Evolutionary conservation across 2,888 invertebrate species (phyloP), one percentile per base, ranked within the genome.

Genomic region (Trissoscelio sp.): DNA sequence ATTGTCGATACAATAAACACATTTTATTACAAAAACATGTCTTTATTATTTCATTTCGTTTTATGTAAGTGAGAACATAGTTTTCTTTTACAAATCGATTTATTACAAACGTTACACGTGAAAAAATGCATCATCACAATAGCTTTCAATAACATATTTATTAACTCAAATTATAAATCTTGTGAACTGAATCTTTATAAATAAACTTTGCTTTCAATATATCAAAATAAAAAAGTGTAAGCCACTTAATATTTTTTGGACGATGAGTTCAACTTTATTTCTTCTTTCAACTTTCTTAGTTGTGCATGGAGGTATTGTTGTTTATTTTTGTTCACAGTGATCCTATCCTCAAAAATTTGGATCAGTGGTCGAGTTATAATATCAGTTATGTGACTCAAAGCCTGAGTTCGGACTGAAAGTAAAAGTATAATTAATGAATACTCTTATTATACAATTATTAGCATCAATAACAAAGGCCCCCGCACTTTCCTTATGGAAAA

Each of bases 331-430:
- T 90, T 91, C 70, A 86, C 79, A 51, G 83, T 83, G 83, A 90
- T 83, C 73, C 91, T 89, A 42, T 89, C 86, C 44, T 90, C 88
- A 20, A 92, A 85, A 5, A 87, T 89, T 79, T 89, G 88, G 48
- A 92, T 82, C 67, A 92, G 82, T 12, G 92, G 92, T 46, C 88
- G 89, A 6, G 91, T 90, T 34, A 92, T 88, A 14, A 90, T 89
- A 66, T 92, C 91, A 5, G 90, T 91, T 75, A 92, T 91, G 79
- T 93, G 93, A 75, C 92, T 91, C 80, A 93, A 85, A n/a, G 93
- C 92, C 83, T 92, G 92, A 7, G 92, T 92, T 85, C 91, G 92
- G 31, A 93, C 93, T 93, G 89, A 48, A 91, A 92, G 62, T 39
- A 44, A 72, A 58, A 34, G 22, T 34, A 12, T 53, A 14, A 18